These are phyloP conservation scores for Camponotus fellah DNA, from an alignment of 2,888 invertebrate species.

Conservation along the genomic window DNA sequence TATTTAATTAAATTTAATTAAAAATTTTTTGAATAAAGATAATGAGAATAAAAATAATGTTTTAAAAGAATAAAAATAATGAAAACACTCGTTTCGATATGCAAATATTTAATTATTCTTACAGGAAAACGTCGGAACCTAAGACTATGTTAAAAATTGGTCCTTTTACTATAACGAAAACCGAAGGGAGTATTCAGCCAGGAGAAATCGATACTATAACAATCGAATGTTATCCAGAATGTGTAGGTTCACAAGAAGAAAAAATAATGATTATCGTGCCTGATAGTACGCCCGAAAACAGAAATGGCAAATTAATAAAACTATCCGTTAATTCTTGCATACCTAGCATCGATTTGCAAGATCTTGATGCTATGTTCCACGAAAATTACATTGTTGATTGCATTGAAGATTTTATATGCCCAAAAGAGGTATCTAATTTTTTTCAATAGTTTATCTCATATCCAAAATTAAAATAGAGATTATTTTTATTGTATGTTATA, in stretches of 20 bases:
- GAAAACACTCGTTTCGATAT: background rate
- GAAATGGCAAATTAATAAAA: constrained; percentile 86
- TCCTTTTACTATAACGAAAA: constrained; percentile 83
- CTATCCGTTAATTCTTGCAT: constrained; percentile 88
- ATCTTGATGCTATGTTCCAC: constrained; percentile 88
- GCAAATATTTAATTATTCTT: background rate
- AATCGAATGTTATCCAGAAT: constrained; percentile 83
- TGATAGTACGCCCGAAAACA: constrained; percentile 86
- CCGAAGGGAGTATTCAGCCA: constrained; percentile 82
- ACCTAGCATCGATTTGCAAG: constrained; percentile 88
- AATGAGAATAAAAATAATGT: background rate
- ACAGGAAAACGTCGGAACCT: constrained; percentile 19
- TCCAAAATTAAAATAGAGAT: background rate
- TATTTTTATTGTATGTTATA: constrained; percentile 66
- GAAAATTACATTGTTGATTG: constrained; percentile 88
- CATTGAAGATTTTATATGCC: constrained; percentile 87
- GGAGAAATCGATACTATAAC: constrained; percentile 80
- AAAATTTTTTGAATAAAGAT: no score
- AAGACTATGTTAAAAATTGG: constrained; percentile 77
- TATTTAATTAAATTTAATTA: constrained; percentile 7
- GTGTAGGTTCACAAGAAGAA: constrained; percentile 82
- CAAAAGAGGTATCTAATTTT: constrained; percentile 82
- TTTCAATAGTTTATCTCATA: background rate
- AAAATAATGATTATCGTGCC: constrained; percentile 82
- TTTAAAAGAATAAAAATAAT: background rate